Evolutionary conservation across 2,113 vertebrate genomes (phyloP).

Genomic region (Rhinoderma darwinii): DNA sequence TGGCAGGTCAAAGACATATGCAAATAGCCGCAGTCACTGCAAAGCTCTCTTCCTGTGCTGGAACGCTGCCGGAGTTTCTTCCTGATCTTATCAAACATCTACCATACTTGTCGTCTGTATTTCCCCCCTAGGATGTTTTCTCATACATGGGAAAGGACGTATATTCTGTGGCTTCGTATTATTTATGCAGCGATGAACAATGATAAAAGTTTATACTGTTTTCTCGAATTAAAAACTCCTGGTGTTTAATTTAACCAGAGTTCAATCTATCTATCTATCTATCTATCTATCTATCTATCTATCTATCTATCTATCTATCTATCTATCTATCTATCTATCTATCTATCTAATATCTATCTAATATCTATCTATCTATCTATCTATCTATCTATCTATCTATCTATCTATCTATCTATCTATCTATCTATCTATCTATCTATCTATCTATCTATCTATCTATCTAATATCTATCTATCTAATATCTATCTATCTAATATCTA

Average conservation of each 20-base stretch:
- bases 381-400: too few species aligned
- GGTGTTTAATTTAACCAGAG: not conserved
- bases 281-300: not conserved
- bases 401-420: too few species aligned
- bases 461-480: too few species aligned
- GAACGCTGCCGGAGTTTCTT: constrained; percentile 36
- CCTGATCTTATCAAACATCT: constrained; percentile 38
- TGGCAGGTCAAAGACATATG: constrained; percentile 48
- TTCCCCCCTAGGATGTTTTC: constrained; percentile 48
- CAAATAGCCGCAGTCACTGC: not conserved
- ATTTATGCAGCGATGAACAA: constrained; percentile 3
- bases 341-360: too few species aligned
- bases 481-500: too few species aligned
- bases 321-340: too few species aligned
- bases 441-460: too few species aligned
- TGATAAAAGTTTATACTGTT: not conserved
- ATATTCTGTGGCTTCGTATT: not conserved
- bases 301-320: too few species aligned
- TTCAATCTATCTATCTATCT: not conserved
- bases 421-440: too few species aligned
- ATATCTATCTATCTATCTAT: too few species aligned
- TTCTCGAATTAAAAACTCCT: constrained; percentile 4
- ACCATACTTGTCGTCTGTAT: constrained; percentile 16
- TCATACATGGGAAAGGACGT: constrained; percentile 31
- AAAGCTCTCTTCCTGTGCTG: constrained; percentile 20